These are phyloP conservation scores for Grantiella picta DNA, from an alignment of 2,113 vertebrate species.

Conservation along the genomic window DNA sequence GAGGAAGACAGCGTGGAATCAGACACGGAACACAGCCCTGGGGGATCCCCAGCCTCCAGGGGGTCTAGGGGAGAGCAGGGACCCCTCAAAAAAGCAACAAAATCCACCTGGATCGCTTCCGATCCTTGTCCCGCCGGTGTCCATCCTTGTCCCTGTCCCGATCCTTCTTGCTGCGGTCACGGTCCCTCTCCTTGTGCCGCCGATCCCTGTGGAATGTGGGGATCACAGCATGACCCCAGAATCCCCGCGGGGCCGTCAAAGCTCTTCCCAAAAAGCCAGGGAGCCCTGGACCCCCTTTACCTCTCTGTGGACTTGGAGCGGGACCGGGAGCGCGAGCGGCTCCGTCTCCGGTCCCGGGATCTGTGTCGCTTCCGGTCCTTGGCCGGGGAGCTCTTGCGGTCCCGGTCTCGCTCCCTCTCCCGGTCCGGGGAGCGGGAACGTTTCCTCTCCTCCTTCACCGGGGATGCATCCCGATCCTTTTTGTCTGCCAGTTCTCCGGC, in stretches of 20 bases:
- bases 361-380: slow-evolving; percentile 89
- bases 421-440: slow-evolving; percentile 84
- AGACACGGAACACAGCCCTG: fast-evolving
- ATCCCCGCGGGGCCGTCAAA: fast-evolving
- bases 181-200: slow-evolving; percentile 86
- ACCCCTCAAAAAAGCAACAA: fast-evolving
- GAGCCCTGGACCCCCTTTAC: slow-evolving; percentile 32
- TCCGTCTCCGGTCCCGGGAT: slow-evolving; percentile 85
- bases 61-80: not conserved
- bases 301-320: slow-evolving; percentile 90
- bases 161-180: slow-evolving; percentile 86
- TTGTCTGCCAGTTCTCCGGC: slow-evolving; percentile 88
- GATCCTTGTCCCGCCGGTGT: slow-evolving; percentile 87
- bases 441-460: slow-evolving; percentile 86
- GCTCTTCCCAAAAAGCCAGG: not conserved
- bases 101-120: slow-evolving; percentile 82
- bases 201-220: slow-evolving; percentile 74
- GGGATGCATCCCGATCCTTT: slow-evolving; percentile 84
- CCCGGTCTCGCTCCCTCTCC: slow-evolving; percentile 79
- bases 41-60: no score
- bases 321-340: slow-evolving; percentile 73
- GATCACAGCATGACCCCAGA: fast-evolving
- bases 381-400: slow-evolving; percentile 83
- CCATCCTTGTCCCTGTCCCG: slow-evolving; percentile 85
- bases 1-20: not conserved